Evolutionary conservation across 2,797 vertebrate genomes (phyloP), one percentile per base, ranked within the genome.

Genomic region (Naso thynnoides): DNA sequence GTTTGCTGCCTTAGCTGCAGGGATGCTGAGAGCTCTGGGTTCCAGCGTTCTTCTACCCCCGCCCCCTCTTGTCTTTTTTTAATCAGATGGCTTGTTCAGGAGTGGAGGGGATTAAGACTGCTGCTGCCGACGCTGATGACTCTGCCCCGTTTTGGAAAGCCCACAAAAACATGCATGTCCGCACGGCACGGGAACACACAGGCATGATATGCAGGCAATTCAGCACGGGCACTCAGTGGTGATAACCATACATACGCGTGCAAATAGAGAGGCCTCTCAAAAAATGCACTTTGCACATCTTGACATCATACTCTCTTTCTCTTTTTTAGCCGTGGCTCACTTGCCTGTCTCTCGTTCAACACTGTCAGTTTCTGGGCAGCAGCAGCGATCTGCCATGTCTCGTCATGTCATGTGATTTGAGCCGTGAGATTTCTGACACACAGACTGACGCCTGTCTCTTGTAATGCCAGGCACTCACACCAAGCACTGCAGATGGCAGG

Each of bases 51-150:
- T 63, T 76, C 86, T 67, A 18, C 75, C 61, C 60, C 72, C 49
- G 3, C 72, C 70, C 61, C 66, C 73, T 67, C 61, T 69, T 58
- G 48, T 84, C 59, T 84, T 83, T 89, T 91, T 91, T 90, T 91
- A 91, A 92, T 92, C 90, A 91, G 87, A 91, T 89, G 78, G 84
- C 87, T 91, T 89, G 88, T 88, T 89, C 84, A 87, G 73, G 78
- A 89, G 86, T 76, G 82, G 86, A 81, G 75, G 75, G 81, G 85
- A 91, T 93, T 93, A 89, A 79, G 83, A 85, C 80, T 78, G 71
- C 84, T 36, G 78, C 82, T 42, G 70, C 78, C 31, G 8, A 74
- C 67, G 66, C 58, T 81, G 85, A 78, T 88, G 79, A 85, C 71
- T 88, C 82, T 81, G 83, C 86, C 78, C 82, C 73, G 76, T 83